A percentile compares a stretch with the other conserved stretches of the same genome.
Conservation (phyloP, 2,797 vertebrate species). For the Acropternis orthonyx region DNA sequence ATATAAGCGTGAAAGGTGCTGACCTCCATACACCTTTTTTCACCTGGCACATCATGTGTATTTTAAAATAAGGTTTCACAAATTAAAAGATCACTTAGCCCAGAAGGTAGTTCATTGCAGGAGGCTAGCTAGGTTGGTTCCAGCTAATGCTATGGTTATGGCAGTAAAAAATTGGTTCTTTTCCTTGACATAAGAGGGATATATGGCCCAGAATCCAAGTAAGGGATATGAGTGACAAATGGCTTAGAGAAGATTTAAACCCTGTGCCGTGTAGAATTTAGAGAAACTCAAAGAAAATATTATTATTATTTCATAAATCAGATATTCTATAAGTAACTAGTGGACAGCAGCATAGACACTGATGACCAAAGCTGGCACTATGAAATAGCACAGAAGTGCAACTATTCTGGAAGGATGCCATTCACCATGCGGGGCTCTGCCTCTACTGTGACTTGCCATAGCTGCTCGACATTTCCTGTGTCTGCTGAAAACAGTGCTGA, state of each 20-base stretch:
- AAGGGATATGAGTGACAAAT: neutral
- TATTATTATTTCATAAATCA: neutral
- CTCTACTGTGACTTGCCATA: accelerated
- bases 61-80: neutral
- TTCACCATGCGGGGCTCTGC: neutral
- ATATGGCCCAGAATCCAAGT: neutral
- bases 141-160: neutral
- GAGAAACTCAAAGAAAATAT: neutral
- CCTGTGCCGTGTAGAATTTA: neutral
- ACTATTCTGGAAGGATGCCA: neutral
- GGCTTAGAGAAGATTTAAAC: neutral
- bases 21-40: neutral
- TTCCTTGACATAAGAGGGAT: neutral
- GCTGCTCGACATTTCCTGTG: neutral
- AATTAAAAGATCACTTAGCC: neutral
- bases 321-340: neutral
- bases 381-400: neutral
- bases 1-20: accelerated
- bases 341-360: neutral
- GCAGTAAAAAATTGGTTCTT: neutral
- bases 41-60: neutral
- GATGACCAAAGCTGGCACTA: neutral
- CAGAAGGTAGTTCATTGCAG: neutral
- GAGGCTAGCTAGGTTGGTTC: neutral
- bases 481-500: neutral